Evolutionary conservation across 2,888 invertebrate species (phyloP).

Genomic region (Prenolepis imparis): DNA sequence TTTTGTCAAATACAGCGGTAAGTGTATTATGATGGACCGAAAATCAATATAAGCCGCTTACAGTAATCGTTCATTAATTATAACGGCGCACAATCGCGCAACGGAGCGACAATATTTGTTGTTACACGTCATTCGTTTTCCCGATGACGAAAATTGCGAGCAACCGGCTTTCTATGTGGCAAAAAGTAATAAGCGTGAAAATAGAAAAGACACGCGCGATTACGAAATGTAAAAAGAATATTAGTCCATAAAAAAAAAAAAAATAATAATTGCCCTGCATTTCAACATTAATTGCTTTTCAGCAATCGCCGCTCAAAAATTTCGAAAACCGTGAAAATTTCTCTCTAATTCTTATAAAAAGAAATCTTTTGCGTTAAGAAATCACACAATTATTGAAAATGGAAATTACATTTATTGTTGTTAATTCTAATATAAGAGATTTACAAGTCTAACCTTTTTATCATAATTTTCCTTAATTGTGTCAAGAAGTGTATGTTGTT

Average conservation of each 20-base stretch:
- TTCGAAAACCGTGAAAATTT: background rate
- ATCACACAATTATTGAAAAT: background rate
- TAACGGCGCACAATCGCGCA: slow-evolving; percentile 18
- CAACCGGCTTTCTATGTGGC: background rate
- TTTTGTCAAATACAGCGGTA: slow-evolving; percentile 54
- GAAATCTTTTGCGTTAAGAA: background rate
- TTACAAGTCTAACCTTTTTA: background rate
- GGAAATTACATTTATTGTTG: background rate
- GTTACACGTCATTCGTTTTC: slow-evolving; percentile 36
- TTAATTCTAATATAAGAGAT: background rate
- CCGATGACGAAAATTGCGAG: slow-evolving; percentile 39
- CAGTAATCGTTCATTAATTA: slow-evolving; percentile 48
- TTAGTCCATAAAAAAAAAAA: background rate
- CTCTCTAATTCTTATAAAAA: background rate
- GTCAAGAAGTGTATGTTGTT: background rate
- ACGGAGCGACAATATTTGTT: slow-evolving; percentile 34
- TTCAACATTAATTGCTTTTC: background rate
- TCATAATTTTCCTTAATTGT: background rate
- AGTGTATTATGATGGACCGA: slow-evolving; percentile 48
- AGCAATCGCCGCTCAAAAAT: background rate
- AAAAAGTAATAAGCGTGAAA: slow-evolving; percentile 35
- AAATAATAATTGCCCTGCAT: background rate
- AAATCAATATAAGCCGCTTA: slow-evolving; percentile 57
- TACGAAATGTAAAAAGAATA: background rate
- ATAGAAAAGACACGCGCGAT: slow-evolving; percentile 10